Evolutionary conservation across 1,140 invertebrate genomes (phyloP).

Genomic region (Zophobas morio): DNA sequence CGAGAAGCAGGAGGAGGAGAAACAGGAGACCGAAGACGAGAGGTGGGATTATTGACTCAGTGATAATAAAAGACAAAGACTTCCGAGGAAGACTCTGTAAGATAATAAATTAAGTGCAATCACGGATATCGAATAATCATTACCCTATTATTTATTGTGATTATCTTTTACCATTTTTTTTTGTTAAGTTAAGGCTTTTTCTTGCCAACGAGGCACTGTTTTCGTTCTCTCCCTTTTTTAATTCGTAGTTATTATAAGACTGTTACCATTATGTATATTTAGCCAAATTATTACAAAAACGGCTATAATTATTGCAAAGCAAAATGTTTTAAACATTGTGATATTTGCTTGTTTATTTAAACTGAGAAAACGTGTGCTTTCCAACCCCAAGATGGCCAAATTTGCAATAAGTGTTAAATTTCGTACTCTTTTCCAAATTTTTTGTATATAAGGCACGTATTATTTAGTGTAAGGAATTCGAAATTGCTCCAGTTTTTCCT

Average conservation of each 20-base stretch:
- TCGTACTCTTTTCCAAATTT: conserved; percentile 54
- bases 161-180: conserved; percentile 58
- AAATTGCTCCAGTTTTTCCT: conserved; percentile 49
- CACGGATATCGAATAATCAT: conserved; percentile 54
- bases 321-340: conserved; percentile 66
- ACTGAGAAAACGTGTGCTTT: conserved; percentile 49
- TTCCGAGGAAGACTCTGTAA: conserved; percentile 48
- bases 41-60: conserved; percentile 66
- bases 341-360: conserved; percentile 60
- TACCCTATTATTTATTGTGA: conserved; percentile 60
- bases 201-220: conserved; percentile 40
- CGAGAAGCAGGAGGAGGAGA: conserved; percentile 53
- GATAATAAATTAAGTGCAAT: conserved; percentile 62
- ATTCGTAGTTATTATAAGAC: conserved; percentile 67
- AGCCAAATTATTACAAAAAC: conserved; percentile 56
- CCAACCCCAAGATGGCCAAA: conserved; percentile 54
- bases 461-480: conserved; percentile 40
- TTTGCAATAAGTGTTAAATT: conserved; percentile 48
- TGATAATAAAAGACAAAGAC: conserved; percentile 36
- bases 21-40: conserved; percentile 66
- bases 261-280: conserved; percentile 67
- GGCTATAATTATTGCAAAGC: conserved; percentile 55
- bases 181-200: conserved; percentile 54
- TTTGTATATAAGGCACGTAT: conserved; percentile 55
- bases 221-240: conserved; percentile 55